phyloP scores from a whole-genome alignment of 2,113 vertebrate genomes.

The Uria aalge region DNA sequence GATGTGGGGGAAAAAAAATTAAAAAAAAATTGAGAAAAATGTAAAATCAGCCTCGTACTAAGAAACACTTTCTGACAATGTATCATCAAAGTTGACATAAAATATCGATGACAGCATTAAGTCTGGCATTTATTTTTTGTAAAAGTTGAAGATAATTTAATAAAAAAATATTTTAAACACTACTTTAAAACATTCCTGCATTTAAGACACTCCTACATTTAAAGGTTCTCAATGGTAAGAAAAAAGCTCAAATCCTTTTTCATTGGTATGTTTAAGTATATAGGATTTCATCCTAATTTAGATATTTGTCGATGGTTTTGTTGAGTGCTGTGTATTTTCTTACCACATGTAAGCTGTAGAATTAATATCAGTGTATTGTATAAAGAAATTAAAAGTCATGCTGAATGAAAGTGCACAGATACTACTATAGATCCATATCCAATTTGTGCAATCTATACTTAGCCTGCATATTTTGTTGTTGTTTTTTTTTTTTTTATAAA shows the following conservation, averaged over 20 bases:
- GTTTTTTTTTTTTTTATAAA: background rate
- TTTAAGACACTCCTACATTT: background rate
- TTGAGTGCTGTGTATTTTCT: background rate
- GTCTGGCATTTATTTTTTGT: background rate
- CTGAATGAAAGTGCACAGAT: background rate
- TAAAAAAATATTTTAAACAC: background rate
- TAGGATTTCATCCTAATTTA: background rate
- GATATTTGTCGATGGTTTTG: background rate
- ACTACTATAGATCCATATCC: background rate
- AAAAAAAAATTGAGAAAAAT: no score
- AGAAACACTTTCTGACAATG: fast-evolving
- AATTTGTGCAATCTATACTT: background rate
- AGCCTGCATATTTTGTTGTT: background rate
- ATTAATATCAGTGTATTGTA: background rate
- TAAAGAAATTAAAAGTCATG: background rate
- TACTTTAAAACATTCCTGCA: background rate
- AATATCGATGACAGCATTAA: background rate
- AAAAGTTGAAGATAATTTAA: background rate
- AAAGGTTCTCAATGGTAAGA: background rate
- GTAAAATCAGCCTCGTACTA: background rate
- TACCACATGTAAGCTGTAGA: background rate
- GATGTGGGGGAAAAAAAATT: background rate
- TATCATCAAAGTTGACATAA: background rate
- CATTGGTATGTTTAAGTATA: background rate
- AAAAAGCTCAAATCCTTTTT: background rate